phyloP scores from a whole-genome alignment of 2,113 vertebrate genomes.

The Smithornis capensis region DNA sequence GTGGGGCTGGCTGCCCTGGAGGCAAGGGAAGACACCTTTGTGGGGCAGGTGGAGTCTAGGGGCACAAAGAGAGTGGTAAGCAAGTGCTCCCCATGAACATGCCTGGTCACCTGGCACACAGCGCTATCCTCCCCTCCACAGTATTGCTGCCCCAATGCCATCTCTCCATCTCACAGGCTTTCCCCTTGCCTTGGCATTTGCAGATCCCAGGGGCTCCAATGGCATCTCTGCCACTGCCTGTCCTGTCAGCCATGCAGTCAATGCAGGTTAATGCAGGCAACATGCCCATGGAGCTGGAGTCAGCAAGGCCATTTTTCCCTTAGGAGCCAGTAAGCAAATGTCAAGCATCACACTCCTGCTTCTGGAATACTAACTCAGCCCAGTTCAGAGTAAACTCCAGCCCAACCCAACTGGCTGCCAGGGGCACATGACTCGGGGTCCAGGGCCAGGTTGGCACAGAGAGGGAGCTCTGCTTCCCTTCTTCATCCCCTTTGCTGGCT shows the following conservation, averaged over 20 bases:
- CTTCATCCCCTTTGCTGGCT: neutral
- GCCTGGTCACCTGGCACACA: neutral
- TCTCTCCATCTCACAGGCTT: neutral
- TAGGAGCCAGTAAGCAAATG: neutral
- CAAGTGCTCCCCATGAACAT: neutral
- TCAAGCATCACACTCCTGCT: neutral
- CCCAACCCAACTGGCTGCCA: neutral
- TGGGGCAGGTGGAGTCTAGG: conserved; percentile 63
- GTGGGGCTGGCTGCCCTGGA: conserved; percentile 47
- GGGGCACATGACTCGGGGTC: neutral
- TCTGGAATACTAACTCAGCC: neutral
- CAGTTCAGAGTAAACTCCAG: neutral
- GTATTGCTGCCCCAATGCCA: neutral
- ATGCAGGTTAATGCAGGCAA: neutral
- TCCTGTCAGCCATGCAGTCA: neutral
- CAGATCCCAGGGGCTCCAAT: neutral
- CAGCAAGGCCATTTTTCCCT: neutral
- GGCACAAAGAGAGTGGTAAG: conserved; percentile 68
- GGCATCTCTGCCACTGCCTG: fast-evolving
- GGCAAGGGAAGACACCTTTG: conserved; percentile 63
- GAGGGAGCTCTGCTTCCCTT: neutral
- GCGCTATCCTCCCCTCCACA: neutral
- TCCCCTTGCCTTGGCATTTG: neutral
- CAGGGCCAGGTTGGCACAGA: neutral
- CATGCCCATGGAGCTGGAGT: neutral